phyloP scores from a whole-genome alignment of 2,797 vertebrate genomes.

The Poeciliopsis infans region DNA sequence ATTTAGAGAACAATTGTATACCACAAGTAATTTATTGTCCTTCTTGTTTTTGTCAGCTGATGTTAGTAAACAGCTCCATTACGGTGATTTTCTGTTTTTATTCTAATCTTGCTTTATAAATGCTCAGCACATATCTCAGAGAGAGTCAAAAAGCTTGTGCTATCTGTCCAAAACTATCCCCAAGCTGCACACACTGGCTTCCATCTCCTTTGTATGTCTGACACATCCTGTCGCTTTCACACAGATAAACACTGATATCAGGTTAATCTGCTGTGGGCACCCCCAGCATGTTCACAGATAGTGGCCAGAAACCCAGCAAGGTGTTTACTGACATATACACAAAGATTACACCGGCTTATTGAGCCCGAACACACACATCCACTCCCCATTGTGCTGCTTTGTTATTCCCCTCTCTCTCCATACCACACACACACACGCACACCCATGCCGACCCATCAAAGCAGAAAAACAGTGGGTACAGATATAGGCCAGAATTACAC shows the following conservation, averaged over 20 bases:
- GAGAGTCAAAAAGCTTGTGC: not conserved
- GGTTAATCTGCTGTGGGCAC: constrained; percentile 47
- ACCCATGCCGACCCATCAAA: not conserved
- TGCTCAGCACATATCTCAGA: not conserved
- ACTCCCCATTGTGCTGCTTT: constrained; percentile 1
- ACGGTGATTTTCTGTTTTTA: not conserved
- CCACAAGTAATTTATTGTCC: not conserved
- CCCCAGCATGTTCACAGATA: constrained; percentile 44
- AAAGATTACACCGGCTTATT: constrained; percentile 60
- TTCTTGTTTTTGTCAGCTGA: not conserved
- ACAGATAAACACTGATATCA: constrained; percentile 26
- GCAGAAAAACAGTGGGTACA: constrained; percentile 12
- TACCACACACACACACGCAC: not conserved
- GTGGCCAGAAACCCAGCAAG: constrained; percentile 44
- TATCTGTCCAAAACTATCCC: constrained; percentile 13
- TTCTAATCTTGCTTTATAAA: not conserved
- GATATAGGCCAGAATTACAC: constrained; percentile 5
- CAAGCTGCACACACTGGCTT: not conserved
- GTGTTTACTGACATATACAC: constrained; percentile 60
- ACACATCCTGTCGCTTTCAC: not conserved
- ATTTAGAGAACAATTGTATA: not conserved
- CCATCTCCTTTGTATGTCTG: constrained; percentile 22
- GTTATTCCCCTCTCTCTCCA: not conserved
- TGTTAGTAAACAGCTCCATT: not conserved
- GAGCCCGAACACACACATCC: constrained; percentile 21